Evolutionary conservation across 2,113 vertebrate genomes (phyloP), one percentile per base, ranked within the genome.

Genomic region (Protobothrops mucrosquamatus): DNA sequence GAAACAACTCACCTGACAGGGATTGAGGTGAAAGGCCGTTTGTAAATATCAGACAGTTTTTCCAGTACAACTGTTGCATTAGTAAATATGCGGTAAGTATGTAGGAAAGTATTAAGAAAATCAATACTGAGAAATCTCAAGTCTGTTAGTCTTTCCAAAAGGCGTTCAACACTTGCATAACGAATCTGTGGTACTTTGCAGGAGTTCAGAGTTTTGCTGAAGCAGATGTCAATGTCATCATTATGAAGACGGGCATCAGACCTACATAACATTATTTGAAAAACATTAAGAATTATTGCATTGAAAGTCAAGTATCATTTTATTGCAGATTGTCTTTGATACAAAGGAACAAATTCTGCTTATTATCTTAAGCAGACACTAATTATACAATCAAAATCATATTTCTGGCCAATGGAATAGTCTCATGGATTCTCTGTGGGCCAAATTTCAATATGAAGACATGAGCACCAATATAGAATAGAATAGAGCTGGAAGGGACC

Each of bases 181-280:
- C 99, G 99, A 96, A 99, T 99, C 94, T 99, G 99, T 87, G 99
- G 99, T 94, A 99, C 99, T 98, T 99, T 99, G 98, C 99, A 99
- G 97, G 99, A 99, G 97, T 99, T 99, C 96, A 99, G 98, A 20
- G 99, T 99, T 98, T 99, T 99, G 98, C 99, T 99, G 98, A 99
- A 99, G 98, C 98, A 99, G 97, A 99, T 99, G 96, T 99, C 99
- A 92, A 98, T 97, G 97, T 99, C 99, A 94, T 99, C 99, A 97
- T 98, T 99, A 96, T 99, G 99, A 96, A 99, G 99, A 96, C 99
- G 98, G 91, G 98, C 97, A 95, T 99, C 99, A 0, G 99, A 99
- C 98, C 99, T 99, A 95, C 87, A 95, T 86, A 91, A 95, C 55
- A 93, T 90, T 94, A 88, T 22, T 90, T 48, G 18, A 91, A 89